These are phyloP conservation scores for Mesaphorura yosii DNA, from an alignment of 1,140 invertebrate species.

Conservation along the genomic window DNA sequence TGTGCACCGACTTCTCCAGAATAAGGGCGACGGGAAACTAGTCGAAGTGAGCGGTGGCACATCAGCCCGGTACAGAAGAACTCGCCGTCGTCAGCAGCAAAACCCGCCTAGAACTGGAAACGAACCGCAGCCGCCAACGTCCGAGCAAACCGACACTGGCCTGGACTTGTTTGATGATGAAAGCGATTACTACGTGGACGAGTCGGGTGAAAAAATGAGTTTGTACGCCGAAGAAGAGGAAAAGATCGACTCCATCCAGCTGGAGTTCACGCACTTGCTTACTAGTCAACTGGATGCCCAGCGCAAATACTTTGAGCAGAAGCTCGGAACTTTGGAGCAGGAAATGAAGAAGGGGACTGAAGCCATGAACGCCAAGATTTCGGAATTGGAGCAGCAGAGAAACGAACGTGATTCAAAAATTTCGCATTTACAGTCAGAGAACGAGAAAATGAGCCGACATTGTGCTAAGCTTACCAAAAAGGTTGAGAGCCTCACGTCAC, in stretches of 20 bases:
- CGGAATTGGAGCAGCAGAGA: constrained; percentile 40
- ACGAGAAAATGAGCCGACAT: constrained; percentile 8
- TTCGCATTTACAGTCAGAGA: constrained; percentile 38
- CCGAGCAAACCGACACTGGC: too few species aligned
- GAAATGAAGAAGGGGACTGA: constrained; percentile 36
- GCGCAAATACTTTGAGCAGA: constrained; percentile 81
- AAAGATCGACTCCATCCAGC: constrained; percentile 81
- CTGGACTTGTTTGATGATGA: too few species aligned
- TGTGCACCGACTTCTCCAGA: constrained; percentile 89
- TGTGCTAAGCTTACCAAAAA: too few species aligned
- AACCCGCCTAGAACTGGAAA: too few species aligned
- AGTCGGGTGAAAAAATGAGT: too few species aligned
- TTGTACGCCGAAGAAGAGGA: constrained; percentile 54
- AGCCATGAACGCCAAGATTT: constrained; percentile 35
- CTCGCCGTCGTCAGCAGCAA: neutral
- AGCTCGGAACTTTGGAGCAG: constrained; percentile 45
- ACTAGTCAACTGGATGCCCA: constrained; percentile 94
- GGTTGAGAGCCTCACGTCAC: too few species aligned
- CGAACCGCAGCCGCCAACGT: too few species aligned
- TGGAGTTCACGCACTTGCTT: constrained; percentile 94
- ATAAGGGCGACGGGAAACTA: constrained; percentile 94
- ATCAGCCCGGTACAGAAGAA: neutral
- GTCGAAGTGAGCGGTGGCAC: constrained; percentile 51
- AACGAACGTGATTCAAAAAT: constrained; percentile 33
- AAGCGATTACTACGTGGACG: constrained; percentile 38